A percentile compares a stretch with the other conserved stretches of the same genome.
These are phyloP conservation scores for Ceramica pisi DNA, from an alignment of 2,888 invertebrate genomes.

Conservation along the genomic window DNA sequence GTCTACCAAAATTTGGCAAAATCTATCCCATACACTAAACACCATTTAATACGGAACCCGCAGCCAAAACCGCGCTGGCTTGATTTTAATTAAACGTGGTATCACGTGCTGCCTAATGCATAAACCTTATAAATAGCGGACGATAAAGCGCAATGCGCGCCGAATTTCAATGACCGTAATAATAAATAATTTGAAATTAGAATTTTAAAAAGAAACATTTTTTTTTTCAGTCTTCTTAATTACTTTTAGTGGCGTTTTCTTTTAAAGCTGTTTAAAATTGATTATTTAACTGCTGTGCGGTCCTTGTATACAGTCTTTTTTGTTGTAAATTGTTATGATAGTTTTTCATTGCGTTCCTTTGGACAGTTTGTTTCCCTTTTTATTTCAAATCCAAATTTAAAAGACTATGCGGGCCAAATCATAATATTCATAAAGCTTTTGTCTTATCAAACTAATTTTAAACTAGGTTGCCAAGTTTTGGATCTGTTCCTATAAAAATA, in stretches of 20 bases:
- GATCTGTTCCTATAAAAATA: background rate
- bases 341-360: background rate
- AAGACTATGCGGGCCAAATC: too few species aligned
- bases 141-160: constrained; percentile 79
- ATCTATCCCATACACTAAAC: constrained; percentile 19
- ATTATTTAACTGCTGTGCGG: background rate
- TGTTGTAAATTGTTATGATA: background rate
- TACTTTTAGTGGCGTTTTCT: background rate
- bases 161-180: constrained; percentile 77
- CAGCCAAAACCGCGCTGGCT: constrained; percentile 46
- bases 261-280: background rate
- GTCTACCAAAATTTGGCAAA: background rate
- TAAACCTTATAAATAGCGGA: constrained; percentile 73
- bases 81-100: constrained; percentile 70
- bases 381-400: background rate
- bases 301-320: background rate
- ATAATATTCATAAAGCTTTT: background rate
- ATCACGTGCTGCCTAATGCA: constrained; percentile 74
- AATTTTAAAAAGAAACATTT: constrained; percentile 69
- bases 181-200: constrained; percentile 74
- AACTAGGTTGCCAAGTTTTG: background rate
- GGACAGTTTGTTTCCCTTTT: background rate
- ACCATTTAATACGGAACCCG: constrained; percentile 36
- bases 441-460: background rate
- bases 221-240: constrained; percentile 12